Percentiles rank a stretch among this genome's conserved stretches.
These are phyloP conservation scores for Polyommatus icarus DNA, from an alignment of 2,888 invertebrate species.

Conservation along the genomic window DNA sequence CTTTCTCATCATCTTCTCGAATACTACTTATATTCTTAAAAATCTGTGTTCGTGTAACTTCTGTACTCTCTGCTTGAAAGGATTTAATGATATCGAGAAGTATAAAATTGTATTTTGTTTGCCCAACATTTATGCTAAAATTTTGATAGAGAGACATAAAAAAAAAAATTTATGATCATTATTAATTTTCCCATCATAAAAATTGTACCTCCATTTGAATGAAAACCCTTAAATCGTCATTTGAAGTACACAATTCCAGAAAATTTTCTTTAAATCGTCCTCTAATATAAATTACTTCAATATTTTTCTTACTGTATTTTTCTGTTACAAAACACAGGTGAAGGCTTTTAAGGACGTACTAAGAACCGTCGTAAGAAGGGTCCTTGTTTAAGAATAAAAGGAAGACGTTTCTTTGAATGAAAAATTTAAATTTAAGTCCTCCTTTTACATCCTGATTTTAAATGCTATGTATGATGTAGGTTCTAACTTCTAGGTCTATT, in stretches of 20 bases:
- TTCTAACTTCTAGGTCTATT: not conserved
- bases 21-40: no score
- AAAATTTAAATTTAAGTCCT: slow-evolving; percentile 14
- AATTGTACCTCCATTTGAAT: not conserved
- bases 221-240: not conserved
- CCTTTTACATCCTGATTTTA: slow-evolving; percentile 3
- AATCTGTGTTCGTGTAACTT: no score
- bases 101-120: not conserved
- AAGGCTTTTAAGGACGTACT: slow-evolving; percentile 21
- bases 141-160: not conserved
- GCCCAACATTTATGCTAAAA: not conserved
- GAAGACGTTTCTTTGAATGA: slow-evolving; percentile 10
- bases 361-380: slow-evolving; percentile 8
- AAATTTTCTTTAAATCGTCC: not conserved
- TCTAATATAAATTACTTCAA: not conserved
- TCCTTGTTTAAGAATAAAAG: slow-evolving; percentile 24
- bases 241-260: not conserved
- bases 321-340: slow-evolving; percentile 13
- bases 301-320: slow-evolving; percentile 18
- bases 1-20: no score
- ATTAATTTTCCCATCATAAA: not conserved
- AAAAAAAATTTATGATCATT: not conserved
- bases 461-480: not conserved
- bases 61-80: not conserved
- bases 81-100: no score